Base-by-base conservation (phyloP, 1,140 invertebrate genomes). In the Papilio helenus region DNA sequence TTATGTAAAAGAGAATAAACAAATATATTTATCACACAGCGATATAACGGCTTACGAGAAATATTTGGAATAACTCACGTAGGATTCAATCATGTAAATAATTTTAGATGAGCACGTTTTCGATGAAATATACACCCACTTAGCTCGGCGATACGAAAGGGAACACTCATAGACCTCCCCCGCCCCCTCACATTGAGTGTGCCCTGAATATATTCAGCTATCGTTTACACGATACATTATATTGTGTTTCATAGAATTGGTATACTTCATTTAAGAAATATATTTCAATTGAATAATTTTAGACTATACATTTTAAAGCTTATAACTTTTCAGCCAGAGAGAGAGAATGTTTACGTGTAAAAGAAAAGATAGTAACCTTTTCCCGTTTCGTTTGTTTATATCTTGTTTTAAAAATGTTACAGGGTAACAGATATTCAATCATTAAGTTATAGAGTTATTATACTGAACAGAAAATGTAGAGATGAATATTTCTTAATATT, bases 91-190 rank as follows among this genome's bases (percentile, higher is more conserved):
- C 61, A 29, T 68, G 61, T 68, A 68, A 68, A 68, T 68, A 68
- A 68, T 68, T 68, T 68, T 68, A 68, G 61, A 68, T 68, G 61
- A 68, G 26, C 61, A 68, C 61, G 61, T 68, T 68, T 68, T 68
- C 61, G 26, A 29, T 16, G 61, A 68, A 68, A 68, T 68, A 68
- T 68, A 68, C 61, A 68, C 61, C 26, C 61, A 68, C 61, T 68
- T 68, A 29, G 20, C 16, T 68, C 26, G 12, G 26, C 26, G 29
- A 68, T 68, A 68, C 61, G 61, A 68, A 29, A 29, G 61, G 61
- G 61, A 68, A 68, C 29, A 68, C 61, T 14, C 26, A 29, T 7
- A 68, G 26, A 14, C 44, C 44, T 46, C 44, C 10, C 44, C 44
- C 3, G 39, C 39, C 44, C 3, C 12, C 44, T 12, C 26, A 14